Evolutionary conservation across 1,140 invertebrate genomes (phyloP).

Genomic region (Brachionus paranguensis): DNA sequence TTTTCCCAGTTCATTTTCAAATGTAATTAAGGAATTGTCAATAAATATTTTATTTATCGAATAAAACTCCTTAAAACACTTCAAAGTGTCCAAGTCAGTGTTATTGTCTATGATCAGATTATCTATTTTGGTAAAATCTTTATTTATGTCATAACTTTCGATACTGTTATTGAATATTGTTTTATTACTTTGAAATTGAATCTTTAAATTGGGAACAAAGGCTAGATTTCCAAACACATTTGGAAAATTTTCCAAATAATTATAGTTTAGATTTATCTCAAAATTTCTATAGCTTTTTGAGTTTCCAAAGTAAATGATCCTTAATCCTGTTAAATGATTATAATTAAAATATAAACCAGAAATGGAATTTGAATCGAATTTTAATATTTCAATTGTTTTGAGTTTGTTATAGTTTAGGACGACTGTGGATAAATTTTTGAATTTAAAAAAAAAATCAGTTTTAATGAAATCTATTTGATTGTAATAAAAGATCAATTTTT

Average conservation of each 20-base stretch:
- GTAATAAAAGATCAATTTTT: not conserved
- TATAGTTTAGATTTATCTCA: not conserved
- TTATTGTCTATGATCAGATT: not conserved
- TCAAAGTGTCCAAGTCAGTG: not conserved
- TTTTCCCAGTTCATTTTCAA: too few species aligned
- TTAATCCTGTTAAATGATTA: not conserved
- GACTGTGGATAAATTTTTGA: not conserved
- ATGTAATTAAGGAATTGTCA: too few species aligned
- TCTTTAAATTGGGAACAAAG: not conserved
- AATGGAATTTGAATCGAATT: not conserved
- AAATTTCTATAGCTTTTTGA: not conserved
- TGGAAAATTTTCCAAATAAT: not conserved
- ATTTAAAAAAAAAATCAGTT: not conserved
- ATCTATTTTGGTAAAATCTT: not conserved
- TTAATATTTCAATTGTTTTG: not conserved
- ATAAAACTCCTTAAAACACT: not conserved
- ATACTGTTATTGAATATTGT: not conserved
- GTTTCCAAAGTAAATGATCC: not conserved
- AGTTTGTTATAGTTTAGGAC: not conserved
- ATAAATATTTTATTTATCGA: not conserved
- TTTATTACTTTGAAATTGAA: not conserved
- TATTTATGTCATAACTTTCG: not conserved
- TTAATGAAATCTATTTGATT: not conserved
- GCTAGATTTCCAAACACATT: not conserved
- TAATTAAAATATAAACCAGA: not conserved